phyloP scores from a whole-genome alignment of 2,888 invertebrate genomes.

The Neoitamus cyanurus region DNA sequence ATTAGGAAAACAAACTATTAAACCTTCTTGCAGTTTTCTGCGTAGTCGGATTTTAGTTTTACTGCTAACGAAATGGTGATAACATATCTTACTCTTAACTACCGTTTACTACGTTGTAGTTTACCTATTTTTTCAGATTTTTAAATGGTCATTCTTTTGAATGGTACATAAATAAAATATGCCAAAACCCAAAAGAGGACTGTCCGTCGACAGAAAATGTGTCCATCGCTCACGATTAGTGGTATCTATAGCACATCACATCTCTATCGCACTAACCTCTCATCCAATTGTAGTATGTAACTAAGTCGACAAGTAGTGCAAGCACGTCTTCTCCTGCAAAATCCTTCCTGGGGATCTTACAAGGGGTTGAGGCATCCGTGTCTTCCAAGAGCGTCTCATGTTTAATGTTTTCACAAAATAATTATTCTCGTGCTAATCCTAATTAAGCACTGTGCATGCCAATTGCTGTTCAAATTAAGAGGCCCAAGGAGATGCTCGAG shows the following conservation, averaged over 20 bases:
- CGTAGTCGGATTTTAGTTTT: too few species aligned
- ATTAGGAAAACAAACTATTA: too few species aligned
- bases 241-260: background rate
- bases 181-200: too few species aligned
- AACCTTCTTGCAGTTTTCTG: too few species aligned
- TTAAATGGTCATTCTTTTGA: too few species aligned
- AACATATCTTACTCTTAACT: too few species aligned
- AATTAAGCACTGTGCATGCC: constrained; percentile 32
- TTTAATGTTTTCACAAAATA: background rate
- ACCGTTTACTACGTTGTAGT: too few species aligned
- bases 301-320: background rate
- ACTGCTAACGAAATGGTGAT: too few species aligned
- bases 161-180: too few species aligned
- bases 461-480: constrained; percentile 24
- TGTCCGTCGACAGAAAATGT: too few species aligned
- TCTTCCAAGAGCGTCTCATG: background rate
- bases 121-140: too few species aligned
- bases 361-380: background rate
- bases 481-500: background rate
- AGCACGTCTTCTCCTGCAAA: background rate
- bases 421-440: constrained; percentile 18
- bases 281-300: background rate
- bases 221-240: background rate
- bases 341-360: background rate
- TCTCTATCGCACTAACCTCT: background rate